These are phyloP conservation scores for Hirtodrosophila duncani DNA, from an alignment of 2,888 invertebrate genomes.

Conservation along the genomic window DNA sequence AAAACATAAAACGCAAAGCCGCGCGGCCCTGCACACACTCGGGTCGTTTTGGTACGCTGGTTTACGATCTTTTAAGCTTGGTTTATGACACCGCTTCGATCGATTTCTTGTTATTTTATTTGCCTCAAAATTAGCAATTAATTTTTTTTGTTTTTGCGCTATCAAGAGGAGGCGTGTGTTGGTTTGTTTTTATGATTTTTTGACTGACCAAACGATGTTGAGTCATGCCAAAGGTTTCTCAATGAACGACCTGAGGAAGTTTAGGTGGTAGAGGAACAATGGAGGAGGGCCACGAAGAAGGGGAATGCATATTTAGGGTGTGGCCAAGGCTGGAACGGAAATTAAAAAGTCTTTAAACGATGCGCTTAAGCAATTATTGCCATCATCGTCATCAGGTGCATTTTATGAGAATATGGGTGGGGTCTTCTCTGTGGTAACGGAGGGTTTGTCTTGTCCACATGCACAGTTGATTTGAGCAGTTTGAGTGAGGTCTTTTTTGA, in stretches of 20 bases:
- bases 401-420: too few species aligned
- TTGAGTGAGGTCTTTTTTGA: too few species aligned
- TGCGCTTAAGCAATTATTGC: constrained; percentile 3
- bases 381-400: constrained; percentile 42
- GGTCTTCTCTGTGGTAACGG: too few species aligned
- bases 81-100: constrained; percentile 65
- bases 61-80: constrained; percentile 61
- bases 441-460: too few species aligned
- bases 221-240: not conserved
- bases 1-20: constrained; percentile 19
- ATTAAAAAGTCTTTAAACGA: constrained; percentile 19
- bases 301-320: constrained; percentile 19
- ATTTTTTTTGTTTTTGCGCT: constrained; percentile 25
- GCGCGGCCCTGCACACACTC: constrained; percentile 35
- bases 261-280: too few species aligned
- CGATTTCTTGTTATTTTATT: constrained; percentile 37
- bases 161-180: constrained; percentile 41
- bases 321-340: constrained; percentile 32
- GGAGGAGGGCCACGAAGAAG: constrained; percentile 14
- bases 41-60: not conserved
- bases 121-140: constrained; percentile 62
- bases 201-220: too few species aligned
- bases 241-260: not conserved
- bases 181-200: constrained; percentile 38
- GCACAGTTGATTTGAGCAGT: too few species aligned